These are phyloP conservation scores for Actenoides hombroni DNA, from an alignment of 2,113 vertebrate genomes.

Conservation along the genomic window DNA sequence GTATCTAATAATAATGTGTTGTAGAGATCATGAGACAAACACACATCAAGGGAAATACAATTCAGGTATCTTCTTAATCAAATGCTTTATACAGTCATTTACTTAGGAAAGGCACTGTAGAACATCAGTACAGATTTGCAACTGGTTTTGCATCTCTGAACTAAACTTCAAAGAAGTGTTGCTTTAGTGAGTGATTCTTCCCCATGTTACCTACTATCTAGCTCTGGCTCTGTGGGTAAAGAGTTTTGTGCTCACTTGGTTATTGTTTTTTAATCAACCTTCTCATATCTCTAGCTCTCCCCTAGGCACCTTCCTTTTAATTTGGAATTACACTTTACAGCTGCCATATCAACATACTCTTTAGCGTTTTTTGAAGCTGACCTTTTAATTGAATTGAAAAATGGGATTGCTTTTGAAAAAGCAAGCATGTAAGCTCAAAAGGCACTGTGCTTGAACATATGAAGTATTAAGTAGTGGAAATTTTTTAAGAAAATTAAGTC, in stretches of 20 bases:
- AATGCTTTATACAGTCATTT: neutral
- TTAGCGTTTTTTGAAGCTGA: neutral
- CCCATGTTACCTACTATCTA: neutral
- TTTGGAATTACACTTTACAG: neutral
- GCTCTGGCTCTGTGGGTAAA: neutral
- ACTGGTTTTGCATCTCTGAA: accelerated
- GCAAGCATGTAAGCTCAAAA: neutral
- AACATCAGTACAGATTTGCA: neutral
- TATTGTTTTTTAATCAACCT: neutral
- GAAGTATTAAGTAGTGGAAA: accelerated
- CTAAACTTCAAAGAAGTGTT: neutral
- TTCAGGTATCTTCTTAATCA: neutral
- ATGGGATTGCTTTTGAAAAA: neutral
- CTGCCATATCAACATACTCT: neutral
- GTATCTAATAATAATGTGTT: neutral
- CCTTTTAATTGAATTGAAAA: neutral
- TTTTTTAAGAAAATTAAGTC: neutral
- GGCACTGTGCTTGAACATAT: neutral
- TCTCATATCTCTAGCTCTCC: neutral
- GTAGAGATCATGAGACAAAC: neutral
- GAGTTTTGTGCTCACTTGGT: accelerated
- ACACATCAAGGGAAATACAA: neutral
- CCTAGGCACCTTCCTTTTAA: neutral
- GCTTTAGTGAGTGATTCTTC: neutral
- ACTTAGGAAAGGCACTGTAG: neutral